Conservation (phyloP, 2,888 invertebrate species). For the Pyrrhosoma nymphula region DNA sequence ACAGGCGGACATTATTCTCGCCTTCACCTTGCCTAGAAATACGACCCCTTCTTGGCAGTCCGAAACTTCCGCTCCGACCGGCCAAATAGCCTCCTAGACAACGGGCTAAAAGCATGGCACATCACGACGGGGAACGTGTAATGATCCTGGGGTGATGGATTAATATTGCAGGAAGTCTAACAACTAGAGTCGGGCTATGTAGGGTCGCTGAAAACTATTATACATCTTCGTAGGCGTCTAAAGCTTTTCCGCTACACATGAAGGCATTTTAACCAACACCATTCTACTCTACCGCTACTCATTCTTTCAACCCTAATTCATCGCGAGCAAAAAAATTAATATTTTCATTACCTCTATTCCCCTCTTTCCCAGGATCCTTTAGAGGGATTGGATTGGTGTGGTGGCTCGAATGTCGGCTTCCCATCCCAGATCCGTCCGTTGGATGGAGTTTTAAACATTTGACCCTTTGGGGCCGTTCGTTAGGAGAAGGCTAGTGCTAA, state of each 20-base stretch:
- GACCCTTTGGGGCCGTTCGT: too few species aligned
- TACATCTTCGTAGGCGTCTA: not conserved
- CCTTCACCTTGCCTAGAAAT: conserved; percentile 2
- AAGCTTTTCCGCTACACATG: not conserved
- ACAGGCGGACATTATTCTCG: not conserved
- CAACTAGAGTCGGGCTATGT: not conserved
- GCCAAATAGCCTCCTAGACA: not conserved
- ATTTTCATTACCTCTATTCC: not conserved
- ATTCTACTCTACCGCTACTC: not conserved
- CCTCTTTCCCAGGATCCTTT: not conserved
- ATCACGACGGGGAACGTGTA: not conserved
- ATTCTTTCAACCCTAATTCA: not conserved
- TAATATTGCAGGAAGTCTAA: not conserved
- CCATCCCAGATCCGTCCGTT: too few species aligned
- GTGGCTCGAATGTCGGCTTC: too few species aligned
- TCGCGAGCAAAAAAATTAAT: not conserved
- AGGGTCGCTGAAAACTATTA: not conserved
- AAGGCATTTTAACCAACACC: not conserved
- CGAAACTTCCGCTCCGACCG: not conserved
- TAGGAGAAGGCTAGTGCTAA: too few species aligned
- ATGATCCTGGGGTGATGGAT: not conserved
- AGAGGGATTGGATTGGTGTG: too few species aligned
- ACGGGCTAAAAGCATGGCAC: not conserved
- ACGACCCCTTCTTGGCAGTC: not conserved
- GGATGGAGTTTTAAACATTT: too few species aligned